Evolutionary conservation across 2,797 vertebrate species (phyloP), one percentile per base, ranked within the genome.

Genomic region (Muscicapa striata): DNA sequence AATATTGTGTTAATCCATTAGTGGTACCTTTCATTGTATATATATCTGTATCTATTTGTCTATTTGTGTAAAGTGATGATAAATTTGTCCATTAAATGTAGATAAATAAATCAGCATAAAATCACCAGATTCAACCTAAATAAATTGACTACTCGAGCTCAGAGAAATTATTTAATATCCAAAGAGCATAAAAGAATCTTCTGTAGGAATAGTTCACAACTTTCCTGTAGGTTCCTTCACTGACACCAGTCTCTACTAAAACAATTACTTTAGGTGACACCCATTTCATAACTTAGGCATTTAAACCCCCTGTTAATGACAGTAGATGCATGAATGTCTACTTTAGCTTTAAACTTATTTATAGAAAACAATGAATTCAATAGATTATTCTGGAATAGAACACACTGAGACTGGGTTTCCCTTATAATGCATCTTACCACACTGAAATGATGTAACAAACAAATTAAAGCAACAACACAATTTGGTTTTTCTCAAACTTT

Each of bases 291-390:
- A 87, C 19, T 72, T 11, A 57, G 69, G 48, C 58, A 72, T 11
- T 45, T 12, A 81, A 90, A 85, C 3, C 48, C 8, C 5, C 29
- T 38, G 26, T 30, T 70, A 61, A 58, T 23, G 38, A 34, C 32
- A 84, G 58, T 1, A 84, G 36, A 52, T 46, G 46, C 46, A 58
- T 22, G 17, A 81, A 79, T 23, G 8, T 34, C 52, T 52, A 49
- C 48, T 86, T 92, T 11, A 72, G 62, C 62, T 89, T 91, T 80
- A 73, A 93, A 90, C 36, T 48, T 64, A 74, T 51, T 85, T 91
- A 38, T 78, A 82, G 52, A 73, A 93, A 49, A 11, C 23, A 67
- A 54, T 64, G 68, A 54, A 94, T 90, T 81, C 59, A 16, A 52
- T 38, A 91, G 38, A 36, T 84, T 29, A 64, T 69, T 54, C n/a